Base-by-base conservation (phyloP, 2,888 invertebrate species). In the Serrognathus titanus region DNA sequence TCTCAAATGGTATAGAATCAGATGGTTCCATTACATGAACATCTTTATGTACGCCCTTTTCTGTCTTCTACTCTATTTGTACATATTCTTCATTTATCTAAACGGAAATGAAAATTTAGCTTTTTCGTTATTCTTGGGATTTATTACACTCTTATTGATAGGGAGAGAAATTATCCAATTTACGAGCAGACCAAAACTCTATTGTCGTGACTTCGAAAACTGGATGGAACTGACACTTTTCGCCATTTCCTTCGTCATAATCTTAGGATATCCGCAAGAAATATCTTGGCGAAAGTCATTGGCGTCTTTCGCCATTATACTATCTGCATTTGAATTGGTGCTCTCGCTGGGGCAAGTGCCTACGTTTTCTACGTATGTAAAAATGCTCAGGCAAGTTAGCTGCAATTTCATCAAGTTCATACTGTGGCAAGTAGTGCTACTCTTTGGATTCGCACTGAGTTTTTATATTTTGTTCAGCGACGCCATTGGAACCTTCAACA, bases 351-450 rank as follows among this genome's bases (percentile, higher is more conserved):
- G 92, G 1, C 89, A 90, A 59, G 85, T 90, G 72, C 92, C 92
- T 0, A 82, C 84, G 6, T 80, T 91, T 62, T 90, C 92, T 2
- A 91, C 89, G 8, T 87, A 90, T 66, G 89, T 92, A 67, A 87
- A 90, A 16, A 93, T 93, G 90, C 79, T 93, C 59, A 86, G 85
- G 67, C 90, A 88, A 0, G 93, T 93, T 0, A 87, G 90, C 0
- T 82, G 83, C 71, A 92, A 89, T 67, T 93, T 93, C 73, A 82
- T 90, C 48, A 88, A 89, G 70, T 90, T 92, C 68, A 79, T 93
- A 10, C 78, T 86, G 0, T 87, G 91, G 80, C 92, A 92, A 71
- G 89, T 89, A 31, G 86, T 92, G 65, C 80, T 93, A 53, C 88
- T 93, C 16, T 78, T 92, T 35, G 92, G 92, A 0, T 93, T 93